Evolutionary conservation across 2,113 vertebrate genomes (phyloP).

Genomic region (Scytalopus superciliaris): DNA sequence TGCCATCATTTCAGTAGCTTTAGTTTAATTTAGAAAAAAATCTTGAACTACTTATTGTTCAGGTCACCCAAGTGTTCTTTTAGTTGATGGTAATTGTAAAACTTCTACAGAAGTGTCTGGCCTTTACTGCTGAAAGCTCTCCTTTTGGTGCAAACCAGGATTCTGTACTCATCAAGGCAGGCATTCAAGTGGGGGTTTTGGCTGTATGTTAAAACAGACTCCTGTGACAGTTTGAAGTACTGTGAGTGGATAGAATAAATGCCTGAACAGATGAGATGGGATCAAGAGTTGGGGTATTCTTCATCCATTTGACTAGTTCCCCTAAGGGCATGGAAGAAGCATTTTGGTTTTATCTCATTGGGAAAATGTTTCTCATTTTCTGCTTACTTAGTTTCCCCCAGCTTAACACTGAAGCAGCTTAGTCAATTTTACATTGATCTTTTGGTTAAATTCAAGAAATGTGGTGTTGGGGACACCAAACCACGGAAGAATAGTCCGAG

Average conservation of each 20-base stretch:
- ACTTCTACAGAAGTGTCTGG: background rate
- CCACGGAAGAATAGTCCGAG: background rate
- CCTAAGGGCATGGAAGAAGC: background rate
- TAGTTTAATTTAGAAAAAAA: background rate
- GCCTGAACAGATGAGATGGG: background rate
- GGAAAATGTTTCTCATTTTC: background rate
- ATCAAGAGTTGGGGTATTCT: background rate
- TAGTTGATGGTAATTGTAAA: background rate
- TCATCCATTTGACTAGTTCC: background rate
- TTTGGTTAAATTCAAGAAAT: background rate
- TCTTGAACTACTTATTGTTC: background rate
- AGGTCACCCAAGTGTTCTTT: background rate
- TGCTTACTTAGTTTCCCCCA: background rate
- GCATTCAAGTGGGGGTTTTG: background rate
- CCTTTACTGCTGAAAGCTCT: background rate
- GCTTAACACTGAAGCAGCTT: background rate
- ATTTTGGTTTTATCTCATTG: background rate
- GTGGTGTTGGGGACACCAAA: background rate
- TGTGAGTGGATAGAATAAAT: background rate
- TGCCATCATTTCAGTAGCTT: background rate
- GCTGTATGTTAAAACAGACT: background rate
- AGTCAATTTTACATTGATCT: background rate
- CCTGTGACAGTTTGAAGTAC: background rate
- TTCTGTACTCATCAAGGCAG: accelerated
- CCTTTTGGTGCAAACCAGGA: background rate